Percentiles rank a stretch among this genome's conserved stretches.
These are phyloP conservation scores for Grallaria varia DNA, from an alignment of 2,113 vertebrate species.

Conservation along the genomic window DNA sequence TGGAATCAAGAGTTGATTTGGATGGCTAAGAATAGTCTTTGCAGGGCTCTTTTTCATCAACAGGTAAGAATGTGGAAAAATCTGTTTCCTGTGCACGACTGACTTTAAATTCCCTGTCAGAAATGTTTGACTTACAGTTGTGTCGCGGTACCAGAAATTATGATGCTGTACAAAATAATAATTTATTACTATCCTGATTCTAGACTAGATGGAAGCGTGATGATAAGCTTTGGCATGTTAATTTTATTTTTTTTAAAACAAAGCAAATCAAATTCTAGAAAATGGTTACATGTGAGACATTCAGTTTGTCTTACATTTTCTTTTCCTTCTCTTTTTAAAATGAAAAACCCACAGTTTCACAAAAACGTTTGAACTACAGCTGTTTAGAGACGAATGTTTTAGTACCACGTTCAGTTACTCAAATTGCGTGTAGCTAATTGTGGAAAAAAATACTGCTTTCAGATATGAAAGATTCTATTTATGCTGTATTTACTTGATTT, in stretches of 20 bases:
- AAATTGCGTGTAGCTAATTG: neutral
- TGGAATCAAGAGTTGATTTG: neutral
- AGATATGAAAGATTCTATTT: neutral
- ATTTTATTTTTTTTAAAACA: neutral
- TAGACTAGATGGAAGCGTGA: neutral
- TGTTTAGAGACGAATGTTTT: neutral
- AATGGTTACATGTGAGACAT: neutral
- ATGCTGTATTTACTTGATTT: accelerated
- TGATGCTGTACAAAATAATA: neutral
- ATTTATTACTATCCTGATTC: neutral
- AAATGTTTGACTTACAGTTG: neutral
- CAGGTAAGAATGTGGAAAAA: neutral
- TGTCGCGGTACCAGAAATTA: neutral
- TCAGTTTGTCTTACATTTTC: neutral
- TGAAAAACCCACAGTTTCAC: neutral
- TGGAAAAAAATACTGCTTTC: neutral
- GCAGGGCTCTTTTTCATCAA: neutral
- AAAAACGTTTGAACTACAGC: neutral
- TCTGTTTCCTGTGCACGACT: neutral
- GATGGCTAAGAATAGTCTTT: neutral
- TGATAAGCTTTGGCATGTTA: neutral
- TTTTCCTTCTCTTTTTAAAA: neutral
- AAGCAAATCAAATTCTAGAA: neutral
- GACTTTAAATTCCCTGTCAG: neutral
- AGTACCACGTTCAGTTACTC: neutral